Conservation (phyloP, 2,797 vertebrate species). For the Lateolabrax maculatus region DNA sequence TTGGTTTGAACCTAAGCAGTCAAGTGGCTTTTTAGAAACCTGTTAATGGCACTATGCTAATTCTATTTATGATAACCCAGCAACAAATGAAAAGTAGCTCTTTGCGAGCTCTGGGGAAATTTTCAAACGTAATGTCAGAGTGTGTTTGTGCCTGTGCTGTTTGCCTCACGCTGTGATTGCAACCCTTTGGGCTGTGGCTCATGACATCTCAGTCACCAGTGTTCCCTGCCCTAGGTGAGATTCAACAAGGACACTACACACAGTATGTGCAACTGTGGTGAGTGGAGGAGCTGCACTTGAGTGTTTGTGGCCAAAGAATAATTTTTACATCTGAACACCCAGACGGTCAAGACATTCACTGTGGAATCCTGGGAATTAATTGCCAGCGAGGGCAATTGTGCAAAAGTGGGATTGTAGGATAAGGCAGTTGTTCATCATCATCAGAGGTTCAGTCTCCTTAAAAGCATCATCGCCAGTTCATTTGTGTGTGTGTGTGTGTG, state of each 20-base stretch:
- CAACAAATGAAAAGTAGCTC: constrained; percentile 20
- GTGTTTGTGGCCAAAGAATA: neutral
- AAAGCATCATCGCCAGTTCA: constrained; percentile 22
- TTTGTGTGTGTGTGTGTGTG: neutral
- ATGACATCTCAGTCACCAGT: constrained; percentile 51
- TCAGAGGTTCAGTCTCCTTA: constrained; percentile 31
- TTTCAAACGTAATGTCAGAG: constrained; percentile 27
- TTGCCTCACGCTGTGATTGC: constrained; percentile 26
- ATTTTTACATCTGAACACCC: constrained; percentile 18
- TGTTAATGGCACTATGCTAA: neutral
- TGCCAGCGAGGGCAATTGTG: constrained; percentile 65
- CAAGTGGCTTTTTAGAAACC: constrained; percentile 3
- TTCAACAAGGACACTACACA: constrained; percentile 42
- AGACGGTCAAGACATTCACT: constrained; percentile 35
- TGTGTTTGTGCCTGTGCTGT: constrained; percentile 7
- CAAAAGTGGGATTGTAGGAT: constrained; percentile 55
- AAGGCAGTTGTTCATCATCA: constrained; percentile 50
- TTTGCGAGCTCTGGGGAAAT: constrained; percentile 24
- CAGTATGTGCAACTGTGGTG: neutral
- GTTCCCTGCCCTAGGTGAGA: constrained; percentile 20
- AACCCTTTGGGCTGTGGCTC: constrained; percentile 48
- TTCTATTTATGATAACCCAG: constrained; percentile 1
- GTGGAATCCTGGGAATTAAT: constrained; percentile 74
- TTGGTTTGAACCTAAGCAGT: constrained; percentile 27
- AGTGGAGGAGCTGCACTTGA: constrained; percentile 18